Evolutionary conservation across 2,888 invertebrate genomes (phyloP), one percentile per base, ranked within the genome.

Genomic region (Drosophila mimetica): DNA sequence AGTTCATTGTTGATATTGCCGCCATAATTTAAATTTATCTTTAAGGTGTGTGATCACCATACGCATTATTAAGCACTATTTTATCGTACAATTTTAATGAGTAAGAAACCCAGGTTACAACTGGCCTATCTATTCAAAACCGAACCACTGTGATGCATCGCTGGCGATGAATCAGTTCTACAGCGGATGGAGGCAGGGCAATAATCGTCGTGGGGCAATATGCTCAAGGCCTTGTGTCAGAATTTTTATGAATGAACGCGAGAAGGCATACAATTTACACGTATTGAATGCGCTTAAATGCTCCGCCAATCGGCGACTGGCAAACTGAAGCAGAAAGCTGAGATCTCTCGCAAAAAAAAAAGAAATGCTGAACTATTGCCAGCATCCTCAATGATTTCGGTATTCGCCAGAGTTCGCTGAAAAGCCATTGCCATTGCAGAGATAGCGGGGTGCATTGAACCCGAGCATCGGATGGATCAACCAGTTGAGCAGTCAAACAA

Each of bases 171-270:
- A 74, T 73, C 73, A 74, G 67, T 74, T 44, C 7, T 37, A 37
- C 37, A 64, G 25, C 73, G 73, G 71, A 71, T 41, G 69, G 63
- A 60, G 61, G 52, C 59, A 42, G 37, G 65, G 48, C 63, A 63
- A 51, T 50, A 16, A 47, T 48, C 54, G 70, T 58, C 46, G 63
- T 50, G 71, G 63, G 52, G 72, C 51, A 66, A 66, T 44, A 66
- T 70, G 65, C 72, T 72, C 72, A 73, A 73, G 73, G 73, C 73
- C 70, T 72, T 70, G 61, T 74, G 73, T 70, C 73, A 73, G 73
- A 73, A 73, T 73, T 69, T 74, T 73, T 73, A 71, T 73, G 73
- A 73, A 73, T 74, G 73, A 73, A 73, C 72, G 71, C 72, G 51
- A 44, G 61, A 50, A 55, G 52, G 61, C 61, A 59, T 55, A 54